phyloP scores from a whole-genome alignment of 1,140 invertebrate genomes.

The Cyphomyrmex costatus region DNA sequence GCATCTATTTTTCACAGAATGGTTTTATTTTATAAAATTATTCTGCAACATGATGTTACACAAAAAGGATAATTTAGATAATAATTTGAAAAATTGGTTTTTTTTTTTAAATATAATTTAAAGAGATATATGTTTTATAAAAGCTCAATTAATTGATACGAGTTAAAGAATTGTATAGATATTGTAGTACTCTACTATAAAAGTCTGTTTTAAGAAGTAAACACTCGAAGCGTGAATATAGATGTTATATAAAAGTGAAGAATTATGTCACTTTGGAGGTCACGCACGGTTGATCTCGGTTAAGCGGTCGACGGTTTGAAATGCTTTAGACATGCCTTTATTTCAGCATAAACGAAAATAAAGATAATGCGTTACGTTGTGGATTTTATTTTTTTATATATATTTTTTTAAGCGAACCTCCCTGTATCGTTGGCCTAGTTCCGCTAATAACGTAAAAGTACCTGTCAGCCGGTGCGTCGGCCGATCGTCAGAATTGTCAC shows the following conservation, averaged over 20 bases:
- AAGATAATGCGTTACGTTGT: conserved; percentile 55
- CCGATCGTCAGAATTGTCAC: conserved; percentile 59
- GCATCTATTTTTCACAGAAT: background rate
- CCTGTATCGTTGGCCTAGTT: conserved; percentile 75
- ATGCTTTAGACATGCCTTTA: background rate
- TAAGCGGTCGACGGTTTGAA: conserved; percentile 13
- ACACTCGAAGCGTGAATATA: background rate
- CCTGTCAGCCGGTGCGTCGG: conserved; percentile 39
- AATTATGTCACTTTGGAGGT: background rate
- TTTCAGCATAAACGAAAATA: conserved; percentile 48
- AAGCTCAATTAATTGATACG: background rate
- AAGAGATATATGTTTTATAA: background rate
- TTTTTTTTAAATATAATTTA: background rate
- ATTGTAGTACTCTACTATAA: background rate
- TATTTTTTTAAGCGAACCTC: conserved; percentile 71
- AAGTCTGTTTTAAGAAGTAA: background rate
- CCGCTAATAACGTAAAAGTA: conserved; percentile 61
- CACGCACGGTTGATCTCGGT: conserved; percentile 42
- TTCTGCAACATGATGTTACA: background rate
- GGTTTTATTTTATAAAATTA: background rate
- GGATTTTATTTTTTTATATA: background rate
- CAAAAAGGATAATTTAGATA: background rate
- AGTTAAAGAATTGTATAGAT: background rate
- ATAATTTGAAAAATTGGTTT: background rate
- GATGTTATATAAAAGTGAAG: background rate